Evolutionary conservation across 2,113 vertebrate genomes (phyloP).

Genomic region (Corydoras sp.): DNA sequence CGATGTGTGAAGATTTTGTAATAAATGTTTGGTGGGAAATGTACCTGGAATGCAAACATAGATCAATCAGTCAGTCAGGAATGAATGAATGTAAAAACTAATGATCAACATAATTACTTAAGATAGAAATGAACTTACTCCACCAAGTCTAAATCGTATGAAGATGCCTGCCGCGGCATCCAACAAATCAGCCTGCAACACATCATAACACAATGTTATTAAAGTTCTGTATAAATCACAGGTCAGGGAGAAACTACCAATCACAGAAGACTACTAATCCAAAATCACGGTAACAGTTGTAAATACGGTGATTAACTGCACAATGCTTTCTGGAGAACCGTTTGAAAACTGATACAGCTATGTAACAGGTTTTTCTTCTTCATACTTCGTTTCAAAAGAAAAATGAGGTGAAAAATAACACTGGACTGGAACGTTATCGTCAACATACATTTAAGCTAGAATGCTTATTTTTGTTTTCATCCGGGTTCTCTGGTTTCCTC

Average conservation of each 20-base stretch:
- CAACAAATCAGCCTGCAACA: constrained; percentile 64
- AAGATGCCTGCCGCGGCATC: constrained; percentile 66
- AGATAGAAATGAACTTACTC: constrained; percentile 52
- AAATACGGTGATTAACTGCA: not conserved
- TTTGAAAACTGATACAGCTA: not conserved
- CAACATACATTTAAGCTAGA: not conserved
- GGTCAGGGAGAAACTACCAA: not conserved
- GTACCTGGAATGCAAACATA: constrained; percentile 50
- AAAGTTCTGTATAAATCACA: too few species aligned
- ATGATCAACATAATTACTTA: not conserved
- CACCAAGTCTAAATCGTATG: constrained; percentile 68
- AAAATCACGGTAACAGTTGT: too few species aligned
- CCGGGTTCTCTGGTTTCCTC: too few species aligned
- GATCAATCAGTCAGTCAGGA: not conserved
- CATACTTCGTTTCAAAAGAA: not conserved
- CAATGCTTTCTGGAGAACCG: not conserved
- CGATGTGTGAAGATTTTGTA: constrained; percentile 79
- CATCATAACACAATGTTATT: not conserved
- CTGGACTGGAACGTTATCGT: not conserved
- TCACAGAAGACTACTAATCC: too few species aligned
- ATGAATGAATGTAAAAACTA: not conserved
- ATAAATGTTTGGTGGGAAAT: constrained; percentile 75
- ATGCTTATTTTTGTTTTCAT: too few species aligned
- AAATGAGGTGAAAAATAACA: not conserved
- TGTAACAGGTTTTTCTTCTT: not conserved